Evolutionary conservation across 2,888 invertebrate genomes (phyloP).

Genomic region (Carcina quercana): DNA sequence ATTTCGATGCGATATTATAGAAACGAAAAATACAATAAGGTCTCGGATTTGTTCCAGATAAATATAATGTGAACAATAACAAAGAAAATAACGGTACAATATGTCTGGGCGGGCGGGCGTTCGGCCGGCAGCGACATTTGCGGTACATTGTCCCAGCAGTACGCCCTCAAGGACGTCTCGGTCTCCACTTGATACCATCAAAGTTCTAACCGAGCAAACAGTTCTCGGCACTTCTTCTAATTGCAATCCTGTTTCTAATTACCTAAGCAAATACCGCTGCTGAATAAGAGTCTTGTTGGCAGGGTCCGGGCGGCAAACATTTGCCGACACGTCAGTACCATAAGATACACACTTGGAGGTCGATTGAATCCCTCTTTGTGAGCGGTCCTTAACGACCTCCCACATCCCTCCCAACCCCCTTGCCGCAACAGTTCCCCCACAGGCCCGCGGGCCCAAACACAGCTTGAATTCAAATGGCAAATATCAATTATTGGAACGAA

Average conservation of each 20-base stretch:
- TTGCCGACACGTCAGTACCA: conserved; percentile 36
- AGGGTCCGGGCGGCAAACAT: conserved; percentile 27
- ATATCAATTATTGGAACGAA: conserved; percentile 44
- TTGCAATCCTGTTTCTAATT: background rate
- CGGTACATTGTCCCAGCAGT: too few relatives aligned
- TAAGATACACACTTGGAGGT: conserved; percentile 42
- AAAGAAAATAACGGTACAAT: too few relatives aligned
- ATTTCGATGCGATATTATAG: too few relatives aligned
- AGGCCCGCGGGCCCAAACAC: conserved; percentile 26
- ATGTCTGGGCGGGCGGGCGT: too few relatives aligned
- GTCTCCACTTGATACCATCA: background rate
- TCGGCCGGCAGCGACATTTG: too few relatives aligned
- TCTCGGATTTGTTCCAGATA: too few relatives aligned
- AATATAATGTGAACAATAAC: too few relatives aligned
- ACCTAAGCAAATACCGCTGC: conserved; percentile 19
- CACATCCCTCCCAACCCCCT: conserved; percentile 15
- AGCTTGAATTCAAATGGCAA: conserved; percentile 52
- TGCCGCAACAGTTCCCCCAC: conserved; percentile 12
- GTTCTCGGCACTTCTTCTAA: too few relatives aligned
- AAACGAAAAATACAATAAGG: too few relatives aligned
- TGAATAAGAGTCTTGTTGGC: conserved; percentile 23
- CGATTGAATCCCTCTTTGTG: conserved; percentile 42
- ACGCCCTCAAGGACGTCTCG: too few relatives aligned
- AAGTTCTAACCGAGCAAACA: background rate
- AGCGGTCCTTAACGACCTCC: conserved; percentile 31